Base-by-base conservation (phyloP, 2,888 invertebrate species). In the Eilema depressum region DNA sequence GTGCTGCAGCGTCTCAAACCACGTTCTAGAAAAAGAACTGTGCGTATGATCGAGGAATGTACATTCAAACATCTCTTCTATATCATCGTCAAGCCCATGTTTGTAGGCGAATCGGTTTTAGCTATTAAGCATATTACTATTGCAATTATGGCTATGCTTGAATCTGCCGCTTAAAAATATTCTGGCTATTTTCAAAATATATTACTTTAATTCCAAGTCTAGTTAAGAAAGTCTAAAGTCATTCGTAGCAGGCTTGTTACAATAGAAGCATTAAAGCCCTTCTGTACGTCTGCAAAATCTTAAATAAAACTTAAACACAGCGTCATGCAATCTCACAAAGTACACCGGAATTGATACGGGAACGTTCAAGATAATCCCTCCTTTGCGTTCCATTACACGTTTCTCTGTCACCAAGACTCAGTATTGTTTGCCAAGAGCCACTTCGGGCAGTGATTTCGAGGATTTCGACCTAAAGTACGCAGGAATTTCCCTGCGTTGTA, bases 351-450 rank as follows among this genome's bases (percentile, higher is more conserved):
- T 76, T 74, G 79, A 80, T 78, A 79, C 76, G 71, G 69, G 66
- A 75, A 68, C 47, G 71, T 67, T 72, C 56, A 47, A 75, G 79
- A 82, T 83, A 85, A 83, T 83, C 84, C 80, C 63, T 75, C 66
- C 33, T 62, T 72, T 56, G 71, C 76, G 78, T 83, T 78, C 83
- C 80, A 85, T 86, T 86, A 84, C 83, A 81, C 81, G 82, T 82
- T 77, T 76, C 68, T 71, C 64, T 81, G 80, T 74, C 81, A 77
- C 64, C 63, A 30, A 68, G 67, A 61, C 59, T 56, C 64, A 60
- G 67, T 68, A 64, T 71, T 71, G 47, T 72, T 75, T 72, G 62
- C 63, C 63, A 69, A 76, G 72, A 30, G 41, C 14, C 12, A 62
- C 74, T 76, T 61, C 47, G 66, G 65, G 60, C 70, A 56, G 33